Conservation (phyloP, 2,888 invertebrate genomes). For the Drosophila eohydei region DNA sequence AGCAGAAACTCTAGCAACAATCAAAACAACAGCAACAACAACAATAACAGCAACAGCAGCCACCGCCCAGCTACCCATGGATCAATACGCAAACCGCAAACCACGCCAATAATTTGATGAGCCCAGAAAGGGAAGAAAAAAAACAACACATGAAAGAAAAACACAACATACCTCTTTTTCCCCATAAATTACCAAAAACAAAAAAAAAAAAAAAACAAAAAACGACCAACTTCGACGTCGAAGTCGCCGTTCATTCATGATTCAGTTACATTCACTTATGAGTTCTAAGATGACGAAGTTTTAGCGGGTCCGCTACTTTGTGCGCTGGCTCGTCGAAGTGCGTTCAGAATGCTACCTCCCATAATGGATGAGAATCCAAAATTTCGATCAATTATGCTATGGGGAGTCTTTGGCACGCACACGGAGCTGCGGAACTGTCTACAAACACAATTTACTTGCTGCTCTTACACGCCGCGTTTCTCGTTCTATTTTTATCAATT, state of each 20-base stretch:
- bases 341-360: conserved; percentile 3
- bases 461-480: conserved; percentile 58
- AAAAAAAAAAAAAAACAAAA: not conserved
- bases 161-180: conserved; percentile 16
- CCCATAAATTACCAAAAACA: conserved; percentile 18
- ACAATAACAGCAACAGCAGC: conserved; percentile 19
- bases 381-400: not conserved
- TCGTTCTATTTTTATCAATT: conserved; percentile 69
- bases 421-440: conserved; percentile 18
- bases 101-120: conserved; percentile 23
- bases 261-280: conserved; percentile 44
- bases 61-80: conserved; percentile 51
- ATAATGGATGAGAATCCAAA: not conserved
- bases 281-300: conserved; percentile 72
- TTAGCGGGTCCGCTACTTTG: conserved; percentile 45
- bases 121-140: conserved; percentile 6
- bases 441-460: conserved; percentile 40
- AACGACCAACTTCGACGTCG: conserved; percentile 16
- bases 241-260: conserved; percentile 30
- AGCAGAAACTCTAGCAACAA: conserved; percentile 22
- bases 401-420: conserved; percentile 10
- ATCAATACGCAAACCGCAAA: conserved; percentile 54
- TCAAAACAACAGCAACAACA: conserved; percentile 26
- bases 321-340: conserved; percentile 51
- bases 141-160: not conserved